phyloP scores from a whole-genome alignment of 2,113 vertebrate species.

The Scortum barcoo region DNA sequence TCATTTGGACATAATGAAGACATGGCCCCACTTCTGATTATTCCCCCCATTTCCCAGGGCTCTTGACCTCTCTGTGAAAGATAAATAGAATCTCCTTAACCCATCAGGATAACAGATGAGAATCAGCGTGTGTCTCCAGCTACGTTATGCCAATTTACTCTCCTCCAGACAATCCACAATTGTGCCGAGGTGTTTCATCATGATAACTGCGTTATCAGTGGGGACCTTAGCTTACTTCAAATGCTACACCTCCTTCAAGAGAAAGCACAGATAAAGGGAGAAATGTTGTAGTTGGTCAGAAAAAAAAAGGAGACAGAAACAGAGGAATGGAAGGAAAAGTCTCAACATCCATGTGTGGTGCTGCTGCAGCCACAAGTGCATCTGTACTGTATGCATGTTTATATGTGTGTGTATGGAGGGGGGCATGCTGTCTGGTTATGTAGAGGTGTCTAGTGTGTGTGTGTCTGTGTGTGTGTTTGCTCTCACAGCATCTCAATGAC shows the following conservation, averaged over 20 bases:
- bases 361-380: slow-evolving; percentile 52
- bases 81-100: slow-evolving; percentile 76
- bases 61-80: slow-evolving; percentile 74
- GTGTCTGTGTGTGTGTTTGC: slow-evolving; percentile 69
- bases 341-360: slow-evolving; percentile 44
- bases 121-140: slow-evolving; percentile 43
- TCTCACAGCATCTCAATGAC: slow-evolving; percentile 82
- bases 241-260: background rate
- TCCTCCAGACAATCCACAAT: slow-evolving; percentile 26
- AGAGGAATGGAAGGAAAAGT: slow-evolving; percentile 28
- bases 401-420: slow-evolving; percentile 38
- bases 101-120: slow-evolving; percentile 64
- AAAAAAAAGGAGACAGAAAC: slow-evolving; percentile 13
- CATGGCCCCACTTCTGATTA: slow-evolving; percentile 74
- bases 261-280: slow-evolving; percentile 6
- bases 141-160: slow-evolving; percentile 58
- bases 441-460: slow-evolving; percentile 65
- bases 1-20: slow-evolving; percentile 86
- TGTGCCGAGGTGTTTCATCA: slow-evolving; percentile 28
- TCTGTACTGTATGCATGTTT: slow-evolving; percentile 54
- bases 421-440: slow-evolving; percentile 65
- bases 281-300: slow-evolving; percentile 41
- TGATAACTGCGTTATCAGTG: slow-evolving; percentile 13
- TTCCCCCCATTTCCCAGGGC: slow-evolving; percentile 70
- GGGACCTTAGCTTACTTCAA: background rate